Conservation (phyloP, 2,888 invertebrate species). For the Microctonus hyperodae region DNA sequence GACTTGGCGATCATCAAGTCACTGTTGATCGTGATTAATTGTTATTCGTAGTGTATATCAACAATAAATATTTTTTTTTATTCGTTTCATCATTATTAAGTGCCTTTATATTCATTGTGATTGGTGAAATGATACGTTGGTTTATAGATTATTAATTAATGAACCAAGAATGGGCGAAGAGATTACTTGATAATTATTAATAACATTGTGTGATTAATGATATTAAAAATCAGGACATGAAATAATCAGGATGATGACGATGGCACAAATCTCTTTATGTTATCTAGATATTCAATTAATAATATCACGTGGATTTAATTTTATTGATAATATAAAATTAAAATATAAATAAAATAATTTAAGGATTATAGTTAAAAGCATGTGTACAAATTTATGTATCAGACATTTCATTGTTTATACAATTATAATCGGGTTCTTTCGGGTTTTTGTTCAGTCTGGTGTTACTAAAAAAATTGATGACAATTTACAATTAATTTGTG, state of each 20-base stretch:
- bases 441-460: conserved; percentile 16
- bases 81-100: not conserved
- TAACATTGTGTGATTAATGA: not conserved
- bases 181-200: conserved; percentile 3
- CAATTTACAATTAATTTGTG: conserved; percentile 40
- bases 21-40: not conserved
- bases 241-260: conserved; percentile 23
- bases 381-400: conserved; percentile 43
- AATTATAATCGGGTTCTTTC: conserved; percentile 19
- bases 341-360: not conserved
- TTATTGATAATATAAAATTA: not conserved
- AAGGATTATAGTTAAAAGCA: conserved; percentile 33
- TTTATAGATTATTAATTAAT: not conserved
- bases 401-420: conserved; percentile 28
- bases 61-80: not conserved
- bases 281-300: not conserved
- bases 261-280: not conserved
- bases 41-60: not conserved
- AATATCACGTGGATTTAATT: not conserved
- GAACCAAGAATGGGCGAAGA: conserved; percentile 1
- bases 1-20: not conserved
- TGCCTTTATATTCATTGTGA: not conserved
- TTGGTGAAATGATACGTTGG: not conserved
- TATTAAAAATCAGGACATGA: conserved; percentile 7
- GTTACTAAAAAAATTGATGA: not conserved